phyloP scores from a whole-genome alignment of 2,888 invertebrate genomes.

The Hirudinaria manillensis region DNA sequence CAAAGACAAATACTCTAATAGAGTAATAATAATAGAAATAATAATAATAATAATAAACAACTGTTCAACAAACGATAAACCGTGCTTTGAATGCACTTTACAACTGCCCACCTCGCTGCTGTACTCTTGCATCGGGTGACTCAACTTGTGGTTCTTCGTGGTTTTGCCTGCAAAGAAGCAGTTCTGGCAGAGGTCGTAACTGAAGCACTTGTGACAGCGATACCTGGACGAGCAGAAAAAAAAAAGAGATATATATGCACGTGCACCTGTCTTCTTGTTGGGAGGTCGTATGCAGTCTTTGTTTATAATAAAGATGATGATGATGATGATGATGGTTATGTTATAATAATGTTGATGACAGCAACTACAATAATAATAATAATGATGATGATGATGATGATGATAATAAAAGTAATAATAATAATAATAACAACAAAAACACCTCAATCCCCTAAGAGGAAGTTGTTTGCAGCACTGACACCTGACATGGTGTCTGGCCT shows the following conservation, averaged over 20 bases:
- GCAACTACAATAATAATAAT: neutral
- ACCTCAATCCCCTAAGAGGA: conserved; percentile 92
- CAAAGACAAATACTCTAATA: too few species aligned
- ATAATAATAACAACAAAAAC: conserved; percentile 39
- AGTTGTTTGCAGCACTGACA: conserved; percentile 98
- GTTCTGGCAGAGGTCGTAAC: conserved; percentile 98
- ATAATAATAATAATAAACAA: too few species aligned
- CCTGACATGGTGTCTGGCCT: conserved; percentile 91
- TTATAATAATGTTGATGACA: neutral
- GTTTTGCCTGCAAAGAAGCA: conserved; percentile 97
- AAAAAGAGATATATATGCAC: neutral
- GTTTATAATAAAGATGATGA: neutral
- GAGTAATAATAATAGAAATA: too few species aligned
- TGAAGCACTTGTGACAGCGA: conserved; percentile 96
- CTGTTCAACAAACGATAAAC: too few species aligned
- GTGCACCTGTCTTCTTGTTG: neutral
- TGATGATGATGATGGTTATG: neutral
- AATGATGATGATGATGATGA: neutral
- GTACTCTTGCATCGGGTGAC: conserved; percentile 99
- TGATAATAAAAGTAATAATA: neutral
- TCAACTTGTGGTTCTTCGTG: conserved; percentile 89
- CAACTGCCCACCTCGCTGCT: conserved; percentile 61
- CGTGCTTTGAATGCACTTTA: too few species aligned
- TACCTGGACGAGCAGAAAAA: conserved; percentile 61
- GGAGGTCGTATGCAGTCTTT: neutral